These are phyloP conservation scores for Petrosia ficiformis DNA, from an alignment of 37 sponge, comb jelly and placozoan species.

Conservation along the genomic window DNA sequence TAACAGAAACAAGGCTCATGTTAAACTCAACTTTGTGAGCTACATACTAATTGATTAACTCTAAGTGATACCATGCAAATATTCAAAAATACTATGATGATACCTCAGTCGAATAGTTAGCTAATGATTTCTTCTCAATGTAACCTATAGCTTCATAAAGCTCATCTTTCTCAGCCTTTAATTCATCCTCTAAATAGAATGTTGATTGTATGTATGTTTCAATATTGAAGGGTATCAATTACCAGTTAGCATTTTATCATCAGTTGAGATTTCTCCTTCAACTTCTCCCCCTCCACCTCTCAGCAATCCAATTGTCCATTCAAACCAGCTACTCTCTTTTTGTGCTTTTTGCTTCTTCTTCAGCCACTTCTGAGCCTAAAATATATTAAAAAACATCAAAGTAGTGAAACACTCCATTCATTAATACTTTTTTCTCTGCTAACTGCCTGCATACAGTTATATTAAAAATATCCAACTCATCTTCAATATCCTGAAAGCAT, in stretches of 20 bases:
- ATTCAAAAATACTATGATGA: background rate
- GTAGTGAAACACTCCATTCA: too few species aligned
- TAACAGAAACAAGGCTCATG: background rate
- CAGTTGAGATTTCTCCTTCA: background rate
- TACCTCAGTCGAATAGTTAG: constrained; percentile 54
- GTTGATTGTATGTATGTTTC: too few species aligned
- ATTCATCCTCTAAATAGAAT: constrained; percentile 34
- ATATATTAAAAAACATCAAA: too few species aligned
- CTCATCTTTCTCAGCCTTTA: constrained; percentile 64
- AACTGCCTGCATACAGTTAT: constrained; percentile 52
- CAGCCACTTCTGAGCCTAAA: background rate
- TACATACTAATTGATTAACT: constrained; percentile 44
- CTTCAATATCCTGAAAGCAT: constrained; percentile 59
- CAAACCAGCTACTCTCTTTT: background rate
- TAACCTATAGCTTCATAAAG: constrained; percentile 76
- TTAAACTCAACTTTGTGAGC: constrained; percentile 38
- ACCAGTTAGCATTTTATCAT: background rate
- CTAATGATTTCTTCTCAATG: constrained; percentile 23
- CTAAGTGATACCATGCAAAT: background rate
- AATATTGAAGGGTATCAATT: background rate
- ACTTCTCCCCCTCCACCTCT: background rate
- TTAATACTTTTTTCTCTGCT: constrained; percentile 70
- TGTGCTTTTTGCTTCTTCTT: constrained; percentile 11
- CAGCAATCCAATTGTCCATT: background rate
- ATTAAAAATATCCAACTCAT: constrained; percentile 57